Evolutionary conservation across 1,140 invertebrate species (phyloP).

Genomic region (Heliothis subflexa): DNA sequence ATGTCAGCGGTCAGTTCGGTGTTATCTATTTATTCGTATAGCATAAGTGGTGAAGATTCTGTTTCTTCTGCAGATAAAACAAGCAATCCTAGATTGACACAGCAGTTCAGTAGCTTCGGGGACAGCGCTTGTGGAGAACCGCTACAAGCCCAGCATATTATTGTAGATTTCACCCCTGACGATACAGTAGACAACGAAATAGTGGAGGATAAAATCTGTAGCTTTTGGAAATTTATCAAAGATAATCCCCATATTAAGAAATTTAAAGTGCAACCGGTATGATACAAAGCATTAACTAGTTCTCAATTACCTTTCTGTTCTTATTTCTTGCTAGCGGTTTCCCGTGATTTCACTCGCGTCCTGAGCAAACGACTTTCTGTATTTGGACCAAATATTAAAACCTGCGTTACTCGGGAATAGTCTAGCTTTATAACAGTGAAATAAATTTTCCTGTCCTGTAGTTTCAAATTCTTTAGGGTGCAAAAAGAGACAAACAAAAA

Average conservation of each 20-base stretch:
- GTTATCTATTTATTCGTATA: neutral
- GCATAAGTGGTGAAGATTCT: neutral
- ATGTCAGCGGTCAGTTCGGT: neutral
- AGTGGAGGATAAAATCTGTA: slow-evolving; percentile 49
- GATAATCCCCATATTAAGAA: neutral
- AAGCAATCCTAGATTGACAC: too few species aligned
- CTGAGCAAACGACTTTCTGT: too few species aligned
- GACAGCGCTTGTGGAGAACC: slow-evolving; percentile 56
- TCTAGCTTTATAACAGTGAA: too few species aligned
- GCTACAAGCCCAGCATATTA: slow-evolving; percentile 47
- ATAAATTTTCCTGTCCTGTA: too few species aligned
- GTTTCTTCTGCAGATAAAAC: neutral
- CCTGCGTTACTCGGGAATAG: too few species aligned
- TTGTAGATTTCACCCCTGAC: slow-evolving; percentile 57
- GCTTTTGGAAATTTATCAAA: slow-evolving; percentile 52
- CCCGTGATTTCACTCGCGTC: too few species aligned
- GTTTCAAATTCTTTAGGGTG: too few species aligned
- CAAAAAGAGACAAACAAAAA: too few species aligned
- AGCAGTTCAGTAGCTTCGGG: slow-evolving; percentile 2
- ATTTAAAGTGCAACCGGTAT: slow-evolving; percentile 1
- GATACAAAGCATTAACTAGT: neutral
- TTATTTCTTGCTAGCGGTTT: too few species aligned
- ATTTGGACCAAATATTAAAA: too few species aligned
- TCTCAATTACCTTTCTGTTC: too few species aligned
- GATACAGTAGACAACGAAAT: slow-evolving; percentile 48